Evolutionary conservation across 2,888 invertebrate species (phyloP), one percentile per base, ranked within the genome.

Genomic region (Diabrotica balteata): DNA sequence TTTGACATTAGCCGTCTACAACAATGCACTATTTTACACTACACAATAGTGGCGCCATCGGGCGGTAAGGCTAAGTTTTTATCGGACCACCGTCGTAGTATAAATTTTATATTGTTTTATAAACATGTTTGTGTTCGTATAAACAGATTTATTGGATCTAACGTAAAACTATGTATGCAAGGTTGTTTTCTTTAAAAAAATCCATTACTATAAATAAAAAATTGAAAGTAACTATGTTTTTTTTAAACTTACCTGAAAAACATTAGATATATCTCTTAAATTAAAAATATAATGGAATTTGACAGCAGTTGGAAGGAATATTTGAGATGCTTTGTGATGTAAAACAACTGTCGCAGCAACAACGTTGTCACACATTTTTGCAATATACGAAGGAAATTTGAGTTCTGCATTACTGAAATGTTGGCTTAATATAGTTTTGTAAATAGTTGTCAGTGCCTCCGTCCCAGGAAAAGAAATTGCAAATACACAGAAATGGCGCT

Each of bases 201-300:
- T 17, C 17, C 17, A 2, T 17, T 17, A 17, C 1, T 17, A 17
- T 17, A 17, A 17, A 17, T 17, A 17, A 17, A 17, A 17, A 17
- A 17, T 17, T 17, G 1, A 17, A 17, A 32, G 5, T 32, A 4
- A 32, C 5, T 32, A 32, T n/a, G n/a, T 46, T 49, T 44, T 43
- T 11, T 9, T 5, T 5, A 47, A 10, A 75, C 68, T 77, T 86
- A 93, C 95, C 90, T 96, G 95, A 82, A 97, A 98, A 64, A 97
- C 91, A 82, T 97, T 97, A 4, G 97, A 97, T 65, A 98, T 88
- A 83, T 98, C 98, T 67, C 98, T 86, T 68, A 98, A 87, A 86
- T 98, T 98, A 84, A 98, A 98, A 77, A 97, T 92, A 80, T 98
- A 98, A 84, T 98, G 98, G 79, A 96, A 98, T 84, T 98, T 98